These are phyloP conservation scores for Halcyon smyrnensis DNA, from an alignment of 2,797 vertebrate genomes.

Conservation along the genomic window DNA sequence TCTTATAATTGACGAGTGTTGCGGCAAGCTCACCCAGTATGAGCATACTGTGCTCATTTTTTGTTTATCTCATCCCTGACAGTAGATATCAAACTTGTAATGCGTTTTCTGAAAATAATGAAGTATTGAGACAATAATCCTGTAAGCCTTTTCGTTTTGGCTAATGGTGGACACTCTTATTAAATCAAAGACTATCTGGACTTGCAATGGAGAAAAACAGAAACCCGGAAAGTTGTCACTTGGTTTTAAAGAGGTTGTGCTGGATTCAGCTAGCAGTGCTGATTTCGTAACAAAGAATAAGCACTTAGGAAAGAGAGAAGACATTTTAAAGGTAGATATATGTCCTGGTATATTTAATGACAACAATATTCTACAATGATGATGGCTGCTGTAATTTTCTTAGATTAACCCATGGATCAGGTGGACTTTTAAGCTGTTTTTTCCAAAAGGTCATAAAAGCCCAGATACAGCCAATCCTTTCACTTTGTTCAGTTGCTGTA, in stretches of 20 bases:
- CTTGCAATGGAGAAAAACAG: slow-evolving; percentile 17
- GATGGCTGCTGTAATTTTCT: background rate
- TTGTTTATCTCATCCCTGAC: slow-evolving; percentile 41
- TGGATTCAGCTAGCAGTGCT: background rate
- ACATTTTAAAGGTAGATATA: background rate
- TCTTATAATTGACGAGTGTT: slow-evolving; percentile 37
- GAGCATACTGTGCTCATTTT: background rate
- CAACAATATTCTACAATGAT: background rate
- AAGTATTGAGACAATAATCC: background rate
- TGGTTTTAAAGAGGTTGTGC: background rate
- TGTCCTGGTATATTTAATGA: background rate
- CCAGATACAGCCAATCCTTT: background rate
- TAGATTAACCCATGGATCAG: background rate
- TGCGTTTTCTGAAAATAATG: slow-evolving; percentile 54
- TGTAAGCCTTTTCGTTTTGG: slow-evolving; percentile 7
- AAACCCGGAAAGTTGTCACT: background rate
- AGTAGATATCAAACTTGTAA: slow-evolving; percentile 43
- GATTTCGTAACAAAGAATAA: background rate
- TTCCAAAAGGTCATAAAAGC: background rate
- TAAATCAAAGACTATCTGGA: slow-evolving; percentile 15
- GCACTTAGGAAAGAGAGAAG: background rate
- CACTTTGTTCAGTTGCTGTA: background rate
- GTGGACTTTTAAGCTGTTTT: background rate
- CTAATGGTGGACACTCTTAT: background rate
- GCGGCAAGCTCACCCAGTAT: slow-evolving; percentile 17